Evolutionary conservation across 1,140 invertebrate genomes (phyloP), one percentile per base, ranked within the genome.

Genomic region (Pseudomyrmex flavicornis): DNA sequence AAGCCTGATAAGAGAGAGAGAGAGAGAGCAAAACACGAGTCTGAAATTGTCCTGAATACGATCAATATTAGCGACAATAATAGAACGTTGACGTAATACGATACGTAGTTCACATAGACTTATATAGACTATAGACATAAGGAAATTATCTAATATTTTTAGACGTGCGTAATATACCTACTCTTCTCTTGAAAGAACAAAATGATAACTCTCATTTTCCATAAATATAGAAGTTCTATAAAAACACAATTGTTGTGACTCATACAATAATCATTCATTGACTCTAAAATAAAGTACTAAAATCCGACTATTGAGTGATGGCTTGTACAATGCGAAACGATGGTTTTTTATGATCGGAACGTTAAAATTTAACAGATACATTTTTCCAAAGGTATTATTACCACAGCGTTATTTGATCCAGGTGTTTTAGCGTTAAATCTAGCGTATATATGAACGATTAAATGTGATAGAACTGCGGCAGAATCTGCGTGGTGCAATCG

Each of bases 1-100:
- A 63, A 75, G 4, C 1, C 13, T 48, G 22, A 65, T 50, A n/a
- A 63, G 13, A 26, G 15, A 48, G 73, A 13, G 46, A 35, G 35
- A 35, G 35, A 35, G 5, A 35, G 35, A 35, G 35, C 0, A 50
- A 65, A 65, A 68, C 2, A 15, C 15, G 15, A 17, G 2, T 59
- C 12, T 26, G 15, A 77, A n/a, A 77, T 68, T 75, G 35, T 54
- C 56, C 26, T 26, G 7, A 56, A 20, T 0, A 48, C 10, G 62
- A 66, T 88, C 86, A 73, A 88, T 88, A 84, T 63, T 26, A 75
- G 46, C 26, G 26, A 86, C 52, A 8, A 63, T 80, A 87, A 84
- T 87, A 84, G 82, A 88, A 79, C n/a, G 74, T 48, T 63, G 68
- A 84, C 69, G 76, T 66, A 59, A 46, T 56, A 58, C 13, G 17